A percentile compares a stretch with the other conserved stretches of the same genome.
Evolutionary conservation across 2,113 vertebrate genomes (phyloP).

Genomic region (Antechinus stuartii): DNA sequence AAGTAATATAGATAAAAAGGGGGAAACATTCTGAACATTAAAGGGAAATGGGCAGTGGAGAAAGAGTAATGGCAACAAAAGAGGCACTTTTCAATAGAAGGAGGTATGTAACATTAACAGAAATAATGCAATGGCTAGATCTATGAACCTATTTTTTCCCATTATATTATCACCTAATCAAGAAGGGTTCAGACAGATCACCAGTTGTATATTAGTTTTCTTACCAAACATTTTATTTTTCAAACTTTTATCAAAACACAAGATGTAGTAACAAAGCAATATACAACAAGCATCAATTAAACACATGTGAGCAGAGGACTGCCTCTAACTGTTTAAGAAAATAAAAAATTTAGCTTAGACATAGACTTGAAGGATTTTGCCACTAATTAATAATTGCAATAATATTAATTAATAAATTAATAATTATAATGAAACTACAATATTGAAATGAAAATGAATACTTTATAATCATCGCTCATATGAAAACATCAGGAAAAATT

Average conservation of each 20-base stretch:
- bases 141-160: neutral
- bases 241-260: neutral
- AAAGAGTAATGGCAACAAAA: neutral
- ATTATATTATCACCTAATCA: neutral
- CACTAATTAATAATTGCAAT: neutral
- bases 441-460: neutral
- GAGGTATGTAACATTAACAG: neutral
- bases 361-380: neutral
- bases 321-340: neutral
- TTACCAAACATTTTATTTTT: neutral
- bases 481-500: neutral
- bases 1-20: neutral
- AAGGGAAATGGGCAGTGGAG: constrained; percentile 19
- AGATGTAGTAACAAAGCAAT: neutral
- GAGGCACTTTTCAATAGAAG: rapidly evolving
- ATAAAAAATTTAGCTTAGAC: neutral
- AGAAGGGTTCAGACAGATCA: neutral
- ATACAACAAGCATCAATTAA: neutral
- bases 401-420: neutral
- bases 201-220: neutral
- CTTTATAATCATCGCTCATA: neutral
- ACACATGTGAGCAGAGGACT: neutral
- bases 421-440: neutral
- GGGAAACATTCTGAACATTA: neutral
- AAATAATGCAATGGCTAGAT: neutral